Evolutionary conservation across 2,797 vertebrate genomes (phyloP).

Genomic region (Sparus aurata): DNA sequence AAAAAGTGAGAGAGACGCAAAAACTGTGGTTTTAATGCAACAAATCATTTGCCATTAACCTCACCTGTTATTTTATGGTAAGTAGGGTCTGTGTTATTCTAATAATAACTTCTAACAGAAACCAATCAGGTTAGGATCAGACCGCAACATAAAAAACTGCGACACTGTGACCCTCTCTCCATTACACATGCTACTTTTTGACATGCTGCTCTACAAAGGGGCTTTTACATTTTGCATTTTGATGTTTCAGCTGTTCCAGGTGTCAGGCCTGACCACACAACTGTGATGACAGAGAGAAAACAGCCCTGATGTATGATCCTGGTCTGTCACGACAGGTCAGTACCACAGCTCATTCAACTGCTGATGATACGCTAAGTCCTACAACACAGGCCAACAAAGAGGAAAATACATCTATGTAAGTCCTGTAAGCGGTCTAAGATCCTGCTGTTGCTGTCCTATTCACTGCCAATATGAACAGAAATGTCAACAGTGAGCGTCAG

Average conservation of each 20-base stretch:
- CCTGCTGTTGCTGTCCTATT: conserved; percentile 64
- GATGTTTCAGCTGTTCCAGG: conserved; percentile 78
- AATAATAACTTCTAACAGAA: conserved; percentile 77
- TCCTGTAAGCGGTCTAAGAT: conserved; percentile 65
- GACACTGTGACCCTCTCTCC: conserved; percentile 76
- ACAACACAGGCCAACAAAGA: conserved; percentile 63
- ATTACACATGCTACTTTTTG: conserved; percentile 77
- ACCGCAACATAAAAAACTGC: conserved; percentile 50
- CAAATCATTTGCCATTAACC: conserved; percentile 86
- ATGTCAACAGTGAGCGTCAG: conserved; percentile 78
- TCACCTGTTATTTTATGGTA: conserved; percentile 83
- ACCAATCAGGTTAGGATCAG: conserved; percentile 75
- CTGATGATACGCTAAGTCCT: conserved; percentile 71
- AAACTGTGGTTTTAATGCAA: conserved; percentile 85
- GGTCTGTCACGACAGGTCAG: conserved; percentile 70
- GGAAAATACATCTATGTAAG: conserved; percentile 50
- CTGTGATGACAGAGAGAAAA: conserved; percentile 58
- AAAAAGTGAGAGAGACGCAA: conserved; percentile 79
- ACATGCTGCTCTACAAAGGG: conserved; percentile 63
- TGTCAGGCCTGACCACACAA: conserved; percentile 67
- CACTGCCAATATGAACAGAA: conserved; percentile 82
- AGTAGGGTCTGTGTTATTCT: conserved; percentile 75
- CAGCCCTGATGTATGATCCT: conserved; percentile 59
- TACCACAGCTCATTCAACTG: conserved; percentile 65
- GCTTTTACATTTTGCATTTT: conserved; percentile 78